Base-by-base conservation (phyloP, 2,888 invertebrate genomes). In the Pollenia amentaria region DNA sequence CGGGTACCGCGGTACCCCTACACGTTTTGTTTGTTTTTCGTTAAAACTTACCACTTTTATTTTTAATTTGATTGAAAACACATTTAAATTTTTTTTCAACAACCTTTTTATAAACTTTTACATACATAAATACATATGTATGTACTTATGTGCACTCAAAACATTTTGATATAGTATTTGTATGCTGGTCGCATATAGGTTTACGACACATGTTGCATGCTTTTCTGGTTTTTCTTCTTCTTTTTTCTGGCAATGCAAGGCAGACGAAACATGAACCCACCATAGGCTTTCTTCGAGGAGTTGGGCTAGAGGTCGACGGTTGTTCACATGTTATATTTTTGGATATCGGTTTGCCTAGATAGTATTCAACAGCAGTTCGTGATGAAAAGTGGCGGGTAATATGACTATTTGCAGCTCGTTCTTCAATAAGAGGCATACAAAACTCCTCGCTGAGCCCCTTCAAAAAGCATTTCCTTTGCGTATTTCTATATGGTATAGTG, bases 381-480 rank as follows among this genome's bases (percentile, higher is more conserved):
- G 44, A 64, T 10, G 16, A 55, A 51, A 72, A 42, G 53, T 53
- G 57, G 2, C 57, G 72, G 0, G 57, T 44, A 44, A 55, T 72
- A 42, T 55, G 57, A 8, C 55, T 72, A 42, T 46, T 72, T 72
- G 18, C 57, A 16, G 72, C 53, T 16, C 72, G 72, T n/a, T 72
- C 72, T 55, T 72, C 55, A 55, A 72, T 55, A 42, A 72, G 14
- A 57, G 72, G 72, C 38, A 55, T 72, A 57, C 72, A 72, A 72
- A 55, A 14, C 69, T 69, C 53, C 21, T 69, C 51, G 53, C 51
- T 51, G 51, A 69, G 69, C 18, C 69, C 29, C 72, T 57, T 55
- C 57, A 72, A 72, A 38, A 51, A 53, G 21, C 70, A 53, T 53
- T 70, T 70, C 40, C 40, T 70, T 42, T 70, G 53, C 42, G 53